Conservation (phyloP, 2,797 vertebrate species). For the Spinus pinus region DNA sequence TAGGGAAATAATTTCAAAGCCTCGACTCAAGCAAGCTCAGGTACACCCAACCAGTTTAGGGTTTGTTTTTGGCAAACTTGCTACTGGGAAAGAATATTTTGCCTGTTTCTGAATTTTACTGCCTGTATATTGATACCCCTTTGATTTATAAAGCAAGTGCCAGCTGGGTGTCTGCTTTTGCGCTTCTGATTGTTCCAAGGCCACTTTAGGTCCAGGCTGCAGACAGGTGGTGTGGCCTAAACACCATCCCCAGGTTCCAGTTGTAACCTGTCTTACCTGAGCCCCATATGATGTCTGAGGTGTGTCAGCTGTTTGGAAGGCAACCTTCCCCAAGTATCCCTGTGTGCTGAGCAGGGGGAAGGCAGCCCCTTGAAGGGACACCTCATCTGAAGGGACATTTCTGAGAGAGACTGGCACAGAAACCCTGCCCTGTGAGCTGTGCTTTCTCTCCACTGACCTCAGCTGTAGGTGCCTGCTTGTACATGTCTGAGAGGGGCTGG, state of each 20-base stretch:
- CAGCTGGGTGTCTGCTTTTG: background rate
- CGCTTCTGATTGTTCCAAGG: background rate
- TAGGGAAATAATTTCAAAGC: background rate
- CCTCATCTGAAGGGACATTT: background rate
- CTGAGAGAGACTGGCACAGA: background rate
- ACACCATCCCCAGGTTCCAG: background rate
- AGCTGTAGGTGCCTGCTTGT: background rate
- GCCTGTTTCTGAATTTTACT: background rate
- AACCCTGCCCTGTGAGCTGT: background rate
- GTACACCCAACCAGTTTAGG: rapidly evolving
- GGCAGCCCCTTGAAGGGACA: background rate
- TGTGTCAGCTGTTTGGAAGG: background rate
- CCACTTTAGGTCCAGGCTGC: background rate
- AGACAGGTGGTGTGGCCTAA: rapidly evolving
- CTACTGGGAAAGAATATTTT: background rate
- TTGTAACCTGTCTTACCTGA: background rate
- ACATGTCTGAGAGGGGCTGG: background rate
- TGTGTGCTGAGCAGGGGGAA: background rate
- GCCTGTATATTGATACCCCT: background rate
- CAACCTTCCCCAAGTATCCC: background rate
- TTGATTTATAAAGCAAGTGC: background rate
- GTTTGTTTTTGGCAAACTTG: background rate
- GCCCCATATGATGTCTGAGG: background rate
- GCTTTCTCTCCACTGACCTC: background rate
- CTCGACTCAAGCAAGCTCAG: background rate